A percentile compares a stretch with the other conserved stretches of the same genome.
Evolutionary conservation across 2,113 vertebrate species (phyloP).

Genomic region (mouse (Mus musculus)): DNA sequence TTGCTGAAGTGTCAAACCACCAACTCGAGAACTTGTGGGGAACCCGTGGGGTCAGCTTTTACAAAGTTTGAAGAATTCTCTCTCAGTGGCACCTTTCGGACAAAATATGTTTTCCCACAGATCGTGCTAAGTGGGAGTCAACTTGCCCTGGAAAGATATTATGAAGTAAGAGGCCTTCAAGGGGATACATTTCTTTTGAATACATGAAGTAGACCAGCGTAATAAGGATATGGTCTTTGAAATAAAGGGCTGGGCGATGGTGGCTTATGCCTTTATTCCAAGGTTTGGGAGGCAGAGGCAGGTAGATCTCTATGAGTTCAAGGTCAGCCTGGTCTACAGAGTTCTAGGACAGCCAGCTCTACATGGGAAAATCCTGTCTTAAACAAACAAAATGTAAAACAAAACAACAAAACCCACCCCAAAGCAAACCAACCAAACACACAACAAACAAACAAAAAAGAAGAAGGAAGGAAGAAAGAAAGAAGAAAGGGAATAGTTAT

Average conservation of each 20-base stretch:
- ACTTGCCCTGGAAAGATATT: constrained; percentile 77
- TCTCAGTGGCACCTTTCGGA: constrained; percentile 84
- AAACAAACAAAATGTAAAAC: neutral
- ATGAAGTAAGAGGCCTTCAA: constrained; percentile 76
- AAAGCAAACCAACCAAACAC: no score
- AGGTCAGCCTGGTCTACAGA: neutral
- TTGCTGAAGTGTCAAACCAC: constrained; percentile 83
- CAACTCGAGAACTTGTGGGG: constrained; percentile 72
- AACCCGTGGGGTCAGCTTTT: constrained; percentile 66
- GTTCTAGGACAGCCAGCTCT: neutral
- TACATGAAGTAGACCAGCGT: neutral
- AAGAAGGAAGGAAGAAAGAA: no score
- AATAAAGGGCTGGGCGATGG: neutral
- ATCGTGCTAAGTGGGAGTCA: constrained; percentile 82
- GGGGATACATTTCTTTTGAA: neutral
- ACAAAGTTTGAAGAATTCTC: constrained; percentile 85
- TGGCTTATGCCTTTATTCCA: neutral
- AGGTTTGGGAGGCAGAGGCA: neutral
- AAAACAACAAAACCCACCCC: neutral
- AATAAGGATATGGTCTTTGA: neutral
- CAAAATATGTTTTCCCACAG: constrained; percentile 84
- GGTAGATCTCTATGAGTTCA: neutral
- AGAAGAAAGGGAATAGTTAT: neutral
- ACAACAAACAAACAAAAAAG: no score
- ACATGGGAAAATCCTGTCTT: neutral